Base-by-base conservation (phyloP, 2,888 invertebrate genomes). In the Anthophora plumipes region DNA sequence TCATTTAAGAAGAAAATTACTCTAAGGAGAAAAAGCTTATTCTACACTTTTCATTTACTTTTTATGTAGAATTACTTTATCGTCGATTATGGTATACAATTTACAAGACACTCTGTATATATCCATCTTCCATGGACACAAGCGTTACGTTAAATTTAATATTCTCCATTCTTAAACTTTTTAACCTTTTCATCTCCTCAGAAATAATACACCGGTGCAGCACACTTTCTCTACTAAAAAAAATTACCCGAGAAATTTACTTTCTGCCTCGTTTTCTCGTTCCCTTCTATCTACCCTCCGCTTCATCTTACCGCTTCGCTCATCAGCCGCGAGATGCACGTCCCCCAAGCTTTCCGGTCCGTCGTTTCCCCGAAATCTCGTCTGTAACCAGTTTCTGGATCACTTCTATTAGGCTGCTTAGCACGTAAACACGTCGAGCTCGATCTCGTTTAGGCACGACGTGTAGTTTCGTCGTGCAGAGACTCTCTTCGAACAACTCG, bases 391-490 rank as follows among this genome's bases (percentile, higher is more conserved):
- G 90, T 89, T 89, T 90, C 85, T 87, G 83, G 81, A 85, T 89
- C 85, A 82, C 77, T 76, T 87, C 87, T 88, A 91, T 92, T 92
- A 92, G 90, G 83, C 88, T 90, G 91, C 89, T 92, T 91, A 91
- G 90, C 90, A 90, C 91, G 90, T 90, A 91, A 91, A 90, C 89
- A 87, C 87, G 87, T 80, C 76, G 85, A 84, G n/a, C n/a, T 86
- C 86, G 90, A 88, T 91, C 90, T 91, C 90, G 89, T 91, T 92
- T 88, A 87, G 89, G 88, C 80, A 54, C 64, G 57, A 46, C 25
- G 64, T n/a, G 64, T 57, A 31, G 46, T 43, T 68, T 50, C 67
- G 78, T 83, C 77, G 60, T 73, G 72, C 72, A 77, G 75, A 43
- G 20, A n/a, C n/a, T 66, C 79, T 61, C 31, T 55, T 17, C 12